Percentiles rank a stretch among this genome's conserved stretches.
Evolutionary conservation across 1,140 invertebrate genomes (phyloP).

Genomic region (Drosophila lacteicornis): DNA sequence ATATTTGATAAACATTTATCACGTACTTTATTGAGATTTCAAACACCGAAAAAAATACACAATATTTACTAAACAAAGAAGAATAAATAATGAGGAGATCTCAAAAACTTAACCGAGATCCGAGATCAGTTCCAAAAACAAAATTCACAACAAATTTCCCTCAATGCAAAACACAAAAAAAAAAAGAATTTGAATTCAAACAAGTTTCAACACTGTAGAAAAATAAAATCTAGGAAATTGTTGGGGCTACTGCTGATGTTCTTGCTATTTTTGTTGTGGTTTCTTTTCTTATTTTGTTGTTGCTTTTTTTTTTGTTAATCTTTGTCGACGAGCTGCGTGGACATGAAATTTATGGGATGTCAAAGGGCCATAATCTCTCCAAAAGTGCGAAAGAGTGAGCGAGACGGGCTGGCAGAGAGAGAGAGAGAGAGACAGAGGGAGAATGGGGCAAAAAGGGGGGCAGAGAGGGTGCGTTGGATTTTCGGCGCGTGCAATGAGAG

Average conservation of each 20-base stretch:
- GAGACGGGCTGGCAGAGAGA: conserved; percentile 2
- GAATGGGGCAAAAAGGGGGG: neutral
- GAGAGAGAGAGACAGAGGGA: conserved; percentile 4
- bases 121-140: conserved; percentile 12
- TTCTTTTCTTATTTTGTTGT: conserved; percentile 48
- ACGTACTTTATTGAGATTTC: conserved; percentile 26
- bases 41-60: conserved; percentile 27
- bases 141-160: conserved; percentile 49
- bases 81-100: conserved; percentile 43
- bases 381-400: conserved; percentile 28
- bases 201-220: conserved; percentile 53
- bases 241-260: conserved; percentile 31
- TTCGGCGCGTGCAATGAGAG: conserved; percentile 73
- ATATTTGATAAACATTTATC: conserved; percentile 35
- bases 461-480: conserved; percentile 21
- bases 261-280: conserved; percentile 35
- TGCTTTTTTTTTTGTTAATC: conserved; percentile 64
- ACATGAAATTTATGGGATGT: conserved; percentile 82
- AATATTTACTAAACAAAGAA: conserved; percentile 14
- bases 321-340: conserved; percentile 67
- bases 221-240: conserved; percentile 35
- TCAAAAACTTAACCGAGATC: conserved; percentile 16
- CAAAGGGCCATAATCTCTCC: conserved; percentile 78
- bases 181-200: conserved; percentile 34
- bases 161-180: conserved; percentile 57